Evolutionary conservation across 2,888 invertebrate genomes (phyloP).

Genomic region (Stenurella melanura): DNA sequence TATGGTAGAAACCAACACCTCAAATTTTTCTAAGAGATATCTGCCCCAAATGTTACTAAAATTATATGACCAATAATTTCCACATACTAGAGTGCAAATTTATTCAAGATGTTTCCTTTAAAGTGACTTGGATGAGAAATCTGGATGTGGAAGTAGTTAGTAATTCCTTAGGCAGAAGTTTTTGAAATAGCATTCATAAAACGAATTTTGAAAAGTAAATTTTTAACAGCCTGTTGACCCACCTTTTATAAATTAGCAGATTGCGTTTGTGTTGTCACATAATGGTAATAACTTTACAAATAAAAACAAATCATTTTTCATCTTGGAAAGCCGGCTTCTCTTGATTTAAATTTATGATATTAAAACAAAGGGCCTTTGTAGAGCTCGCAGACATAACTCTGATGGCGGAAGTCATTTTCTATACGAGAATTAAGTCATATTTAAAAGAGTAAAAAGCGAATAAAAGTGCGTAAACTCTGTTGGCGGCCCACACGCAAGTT

Average conservation of each 20-base stretch:
- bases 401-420: constrained; percentile 29
- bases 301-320: not conserved
- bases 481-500: constrained; percentile 54
- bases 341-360: not conserved
- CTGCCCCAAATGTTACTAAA: too few species aligned
- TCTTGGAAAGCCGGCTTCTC: not conserved
- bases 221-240: not conserved
- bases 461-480: constrained; percentile 37
- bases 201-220: not conserved
- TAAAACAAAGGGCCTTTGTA: constrained; percentile 10
- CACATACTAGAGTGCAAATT: too few species aligned
- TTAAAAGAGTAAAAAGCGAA: constrained; percentile 29
- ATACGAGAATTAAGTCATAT: not conserved
- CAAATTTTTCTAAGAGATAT: too few species aligned
- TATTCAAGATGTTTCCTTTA: too few species aligned
- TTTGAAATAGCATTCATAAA: not conserved
- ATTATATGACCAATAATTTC: too few species aligned
- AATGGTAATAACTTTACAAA: not conserved
- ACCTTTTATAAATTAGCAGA: not conserved
- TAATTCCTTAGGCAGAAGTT: too few species aligned
- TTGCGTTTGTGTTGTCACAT: not conserved
- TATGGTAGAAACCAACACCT: too few species aligned
- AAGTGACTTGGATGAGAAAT: too few species aligned
- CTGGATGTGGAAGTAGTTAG: too few species aligned
- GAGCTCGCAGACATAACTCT: constrained; percentile 24